phyloP scores from a whole-genome alignment of 2,797 vertebrate species.

The Picus viridis region DNA sequence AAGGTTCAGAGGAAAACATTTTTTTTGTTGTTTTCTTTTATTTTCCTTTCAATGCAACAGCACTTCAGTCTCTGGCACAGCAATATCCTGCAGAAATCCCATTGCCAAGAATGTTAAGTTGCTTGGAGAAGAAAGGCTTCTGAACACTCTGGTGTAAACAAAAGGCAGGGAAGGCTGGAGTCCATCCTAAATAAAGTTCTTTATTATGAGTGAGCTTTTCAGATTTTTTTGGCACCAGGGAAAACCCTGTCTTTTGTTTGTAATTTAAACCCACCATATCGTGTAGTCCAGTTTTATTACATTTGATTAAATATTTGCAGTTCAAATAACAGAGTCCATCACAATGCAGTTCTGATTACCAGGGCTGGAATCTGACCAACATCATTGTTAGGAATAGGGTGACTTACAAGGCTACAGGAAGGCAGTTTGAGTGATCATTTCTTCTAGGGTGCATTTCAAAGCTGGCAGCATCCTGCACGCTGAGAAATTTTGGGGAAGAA shows the following conservation, averaged over 20 bases:
- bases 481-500: background rate
- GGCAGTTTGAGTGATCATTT: background rate
- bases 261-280: conserved; percentile 35
- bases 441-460: background rate
- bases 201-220: conserved; percentile 47
- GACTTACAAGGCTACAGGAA: background rate
- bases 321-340: conserved; percentile 31
- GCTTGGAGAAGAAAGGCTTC: conserved; percentile 58
- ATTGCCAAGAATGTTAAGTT: conserved; percentile 65
- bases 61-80: conserved; percentile 32
- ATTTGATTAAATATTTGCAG: conserved; percentile 51
- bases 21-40: conserved; percentile 23
- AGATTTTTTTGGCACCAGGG: conserved; percentile 47
- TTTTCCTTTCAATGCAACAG: conserved; percentile 25
- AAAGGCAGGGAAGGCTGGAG: conserved; percentile 62
- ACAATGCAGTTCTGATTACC: conserved; percentile 10
- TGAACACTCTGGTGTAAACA: conserved; percentile 56
- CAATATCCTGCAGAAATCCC: conserved; percentile 33
- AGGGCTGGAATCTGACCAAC: background rate
- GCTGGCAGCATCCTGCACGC: background rate
- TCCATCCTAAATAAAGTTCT: conserved; percentile 65
- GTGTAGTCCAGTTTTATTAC: conserved; percentile 39
- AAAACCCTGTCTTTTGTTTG: conserved; percentile 18
- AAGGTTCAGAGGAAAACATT: background rate
- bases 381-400: background rate